Base-by-base conservation (phyloP, 2,888 invertebrate genomes). In the Dione juno region DNA sequence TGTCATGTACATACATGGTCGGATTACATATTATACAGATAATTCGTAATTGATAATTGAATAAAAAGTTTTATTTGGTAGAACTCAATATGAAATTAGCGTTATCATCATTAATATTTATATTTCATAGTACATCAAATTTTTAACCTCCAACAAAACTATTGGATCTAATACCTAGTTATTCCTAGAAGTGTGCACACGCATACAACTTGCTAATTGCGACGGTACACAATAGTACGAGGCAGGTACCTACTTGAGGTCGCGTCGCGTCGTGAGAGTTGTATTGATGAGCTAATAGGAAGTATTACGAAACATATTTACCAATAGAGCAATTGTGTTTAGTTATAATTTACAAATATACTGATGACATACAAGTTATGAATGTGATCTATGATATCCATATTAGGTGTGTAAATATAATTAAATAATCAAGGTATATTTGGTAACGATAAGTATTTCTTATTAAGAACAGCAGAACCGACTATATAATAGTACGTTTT, bases 131-230 rank as follows among this genome's bases (percentile, higher is more conserved):
- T n/a, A 28, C 28, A 28, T 28, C 28, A 5, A 28, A 5, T 28
- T 28, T 28, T 3, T 5, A 28, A 6, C 5, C n/a, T 61, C 21
- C 6, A 41, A 10, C n/a, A 54, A 37, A 35, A 54, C n/a, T 9
- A 21, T 16, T 37, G 35, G n/a, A n/a, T n/a, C n/a, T 43, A 45
- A 28, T 28, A 43, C 11, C 43, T 61, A 45, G 43, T n/a, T 61
- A 11, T 61, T n/a, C n/a, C 43, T 28, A 43, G 28, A 21, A 28
- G 43, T 63, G 66, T 63, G 63, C 64, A 57, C 57, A 66, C 63
- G 72, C 69, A 70, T 72, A 58, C 37, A 13, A 48, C 48, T 53
- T 40, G 16, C 66, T 64, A 70, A 67, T 58, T 69, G 64, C 11
- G 45, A 64, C 21, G 52, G 67, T 67, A 45, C 45, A 72, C 69